Percentiles rank a stretch among this genome's conserved stretches.
These are phyloP conservation scores for Lutjanus erythropterus DNA, from an alignment of 2,113 vertebrate species.

Conservation along the genomic window DNA sequence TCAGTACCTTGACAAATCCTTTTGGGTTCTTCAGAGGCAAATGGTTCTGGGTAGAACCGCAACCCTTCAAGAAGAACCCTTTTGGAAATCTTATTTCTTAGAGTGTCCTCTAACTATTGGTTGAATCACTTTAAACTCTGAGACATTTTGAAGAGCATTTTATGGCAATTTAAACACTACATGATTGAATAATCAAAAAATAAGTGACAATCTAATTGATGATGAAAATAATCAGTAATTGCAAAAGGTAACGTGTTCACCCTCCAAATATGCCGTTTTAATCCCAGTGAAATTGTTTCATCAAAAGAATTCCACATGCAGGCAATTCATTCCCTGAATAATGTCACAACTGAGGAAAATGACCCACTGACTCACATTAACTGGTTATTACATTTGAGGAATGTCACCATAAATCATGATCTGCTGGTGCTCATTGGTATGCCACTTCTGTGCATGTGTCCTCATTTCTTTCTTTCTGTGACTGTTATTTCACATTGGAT, in stretches of 20 bases:
- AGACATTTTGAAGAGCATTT: too few relatives aligned
- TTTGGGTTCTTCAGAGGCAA: too few relatives aligned
- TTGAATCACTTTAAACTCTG: too few relatives aligned
- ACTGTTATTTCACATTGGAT: constrained; percentile 8
- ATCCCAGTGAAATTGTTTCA: background rate
- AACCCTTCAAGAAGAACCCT: too few relatives aligned
- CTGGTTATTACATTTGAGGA: background rate
- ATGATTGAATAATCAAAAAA: background rate
- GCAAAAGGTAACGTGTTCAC: too few relatives aligned
- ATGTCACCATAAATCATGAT: background rate
- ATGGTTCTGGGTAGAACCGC: too few relatives aligned
- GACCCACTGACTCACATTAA: background rate
- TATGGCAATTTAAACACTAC: background rate
- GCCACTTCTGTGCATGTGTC: background rate
- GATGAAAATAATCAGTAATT: background rate
- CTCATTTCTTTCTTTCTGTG: background rate
- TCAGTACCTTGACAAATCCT: too few relatives aligned
- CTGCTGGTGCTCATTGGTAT: background rate
- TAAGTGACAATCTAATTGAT: background rate
- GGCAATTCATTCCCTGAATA: background rate
- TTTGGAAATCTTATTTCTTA: too few relatives aligned
- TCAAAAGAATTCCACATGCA: background rate
- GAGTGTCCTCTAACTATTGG: too few relatives aligned
- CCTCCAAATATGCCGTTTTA: background rate
- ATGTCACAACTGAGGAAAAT: background rate